Base-by-base conservation (phyloP, 2,113 vertebrate genomes). In the Lutjanus erythropterus region DNA sequence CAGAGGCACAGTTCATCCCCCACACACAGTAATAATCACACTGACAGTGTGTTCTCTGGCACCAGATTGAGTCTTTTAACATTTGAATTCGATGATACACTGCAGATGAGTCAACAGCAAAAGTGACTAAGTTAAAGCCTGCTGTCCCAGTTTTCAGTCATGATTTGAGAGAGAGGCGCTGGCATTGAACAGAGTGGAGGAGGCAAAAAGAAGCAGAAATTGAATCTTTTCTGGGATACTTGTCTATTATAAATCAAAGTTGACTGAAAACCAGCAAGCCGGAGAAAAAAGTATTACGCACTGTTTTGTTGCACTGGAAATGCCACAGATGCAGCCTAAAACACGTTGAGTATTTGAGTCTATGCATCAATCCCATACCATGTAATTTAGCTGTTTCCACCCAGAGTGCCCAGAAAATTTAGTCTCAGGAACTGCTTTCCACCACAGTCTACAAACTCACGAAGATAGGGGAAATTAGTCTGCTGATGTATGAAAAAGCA, bases 81-180 rank as follows among this genome's bases (percentile, higher is more conserved):
- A 84, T 90, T 87, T 77, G 1, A 80, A 74, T 83, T 67, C 37
- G 21, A 25, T 27, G 46, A 70, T 31, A 27, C 39, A 18, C 68
- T 0, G 4, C 53, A 7, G 83, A 88, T 83, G 88, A 91, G 66
- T 91, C 85, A 91, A 66, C 80, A 59, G 58, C 60, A 31, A 42
- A 35, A 39, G 42, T 71, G 81, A 83, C 56, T 73, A 88, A 86
- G 82, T 85, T 81, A 59, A 61, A 47, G 61, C 71, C 67, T 44
- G 68, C 65, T 60, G 74, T 75, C 58, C 73, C 37, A 60, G 50
- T 41, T 98, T 97, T 84, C 97, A 94, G 80, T 97, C 97, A 90
- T 96, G 96, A 83, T 97, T 96, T 97, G 9, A 77, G 37, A 44
- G 37, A 81, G 53, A 69, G 53, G 49, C 44, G 33, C 46, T 11